Conservation (phyloP, 1,140 invertebrate genomes). For the Apocrypta bakeri region DNA sequence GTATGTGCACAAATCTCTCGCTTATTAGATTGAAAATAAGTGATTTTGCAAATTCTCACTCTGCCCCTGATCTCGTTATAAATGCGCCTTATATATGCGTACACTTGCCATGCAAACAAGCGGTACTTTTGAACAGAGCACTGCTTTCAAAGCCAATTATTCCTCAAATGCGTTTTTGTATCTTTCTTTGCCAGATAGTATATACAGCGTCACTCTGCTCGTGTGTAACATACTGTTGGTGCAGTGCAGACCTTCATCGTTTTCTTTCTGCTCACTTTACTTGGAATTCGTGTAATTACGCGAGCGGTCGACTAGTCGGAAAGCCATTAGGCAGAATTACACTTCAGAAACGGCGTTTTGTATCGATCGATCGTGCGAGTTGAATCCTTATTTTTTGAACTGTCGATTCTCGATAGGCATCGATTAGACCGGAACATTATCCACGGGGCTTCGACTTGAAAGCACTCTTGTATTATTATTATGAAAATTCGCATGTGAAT, state of each 20-base stretch:
- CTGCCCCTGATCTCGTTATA: neutral
- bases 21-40: neutral
- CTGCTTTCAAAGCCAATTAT: slow-evolving; percentile 34
- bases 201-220: neutral
- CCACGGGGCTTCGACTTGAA: neutral
- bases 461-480: neutral
- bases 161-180: slow-evolving; percentile 27
- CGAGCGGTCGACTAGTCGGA: slow-evolving; percentile 6
- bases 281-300: slow-evolving; percentile 42
- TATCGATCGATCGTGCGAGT: slow-evolving; percentile 17
- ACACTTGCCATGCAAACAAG: neutral
- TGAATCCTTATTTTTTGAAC: neutral
- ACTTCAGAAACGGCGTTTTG: slow-evolving; percentile 20
- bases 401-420: neutral
- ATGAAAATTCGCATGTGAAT: neutral
- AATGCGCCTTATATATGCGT: neutral
- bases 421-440: slow-evolving; percentile 12
- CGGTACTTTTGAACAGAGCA: slow-evolving; percentile 20
- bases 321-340: slow-evolving; percentile 37
- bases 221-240: neutral
- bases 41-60: neutral
- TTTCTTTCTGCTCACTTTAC: slow-evolving; percentile 5
- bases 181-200: neutral
- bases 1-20: neutral
- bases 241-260: neutral